Conservation (phyloP, 1,140 invertebrate species). For the Tetramorium simillimum region DNA sequence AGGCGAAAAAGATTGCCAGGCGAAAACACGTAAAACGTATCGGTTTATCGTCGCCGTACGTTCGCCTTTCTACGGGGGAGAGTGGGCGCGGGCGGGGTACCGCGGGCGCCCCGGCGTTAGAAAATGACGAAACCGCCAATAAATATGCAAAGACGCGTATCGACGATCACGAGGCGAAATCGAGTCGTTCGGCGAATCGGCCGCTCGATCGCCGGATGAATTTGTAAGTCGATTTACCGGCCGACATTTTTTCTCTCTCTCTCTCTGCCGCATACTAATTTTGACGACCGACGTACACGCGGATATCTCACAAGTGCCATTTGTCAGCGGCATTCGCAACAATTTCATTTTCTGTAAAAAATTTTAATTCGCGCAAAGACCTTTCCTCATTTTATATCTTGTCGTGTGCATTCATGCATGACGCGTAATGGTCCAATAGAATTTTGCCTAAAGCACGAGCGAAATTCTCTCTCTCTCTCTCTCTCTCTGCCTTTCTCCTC, state of each 20-base stretch:
- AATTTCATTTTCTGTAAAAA: neutral
- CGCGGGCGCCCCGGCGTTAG: neutral
- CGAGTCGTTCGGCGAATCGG: conserved; percentile 12
- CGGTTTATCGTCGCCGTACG: neutral
- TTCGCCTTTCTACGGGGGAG: neutral
- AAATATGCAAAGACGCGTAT: conserved; percentile 20
- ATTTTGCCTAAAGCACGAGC: conserved; percentile 5
- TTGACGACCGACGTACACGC: neutral
- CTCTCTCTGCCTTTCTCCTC: neutral
- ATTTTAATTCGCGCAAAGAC: neutral
- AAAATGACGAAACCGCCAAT: conserved; percentile 14
- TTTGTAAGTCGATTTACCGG: neutral
- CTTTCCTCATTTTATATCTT: neutral
- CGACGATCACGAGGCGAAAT: neutral
- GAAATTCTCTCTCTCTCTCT: neutral
- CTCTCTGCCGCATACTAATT: neutral
- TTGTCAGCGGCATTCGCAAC: neutral
- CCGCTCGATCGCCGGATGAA: neutral
- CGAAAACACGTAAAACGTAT: neutral
- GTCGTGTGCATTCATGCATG: neutral
- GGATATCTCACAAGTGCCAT: neutral
- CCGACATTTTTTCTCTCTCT: too few species aligned
- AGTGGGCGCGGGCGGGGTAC: neutral
- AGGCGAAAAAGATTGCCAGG: neutral
- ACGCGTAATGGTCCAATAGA: neutral